Base-by-base conservation (phyloP, 1,140 invertebrate genomes). In the Venturia canescens region DNA sequence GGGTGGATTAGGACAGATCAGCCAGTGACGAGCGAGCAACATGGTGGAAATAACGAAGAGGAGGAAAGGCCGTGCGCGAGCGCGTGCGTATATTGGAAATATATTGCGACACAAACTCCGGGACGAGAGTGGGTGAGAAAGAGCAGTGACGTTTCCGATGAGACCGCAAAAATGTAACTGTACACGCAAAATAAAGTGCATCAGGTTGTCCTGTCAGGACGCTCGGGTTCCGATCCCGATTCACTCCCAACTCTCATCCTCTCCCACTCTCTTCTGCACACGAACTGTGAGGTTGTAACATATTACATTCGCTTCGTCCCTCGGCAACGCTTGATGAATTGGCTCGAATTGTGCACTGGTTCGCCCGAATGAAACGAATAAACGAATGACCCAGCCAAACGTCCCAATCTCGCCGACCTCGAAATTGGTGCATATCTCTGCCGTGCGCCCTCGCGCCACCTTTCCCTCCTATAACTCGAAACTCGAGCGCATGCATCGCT, bases 131-230 rank as follows among this genome's bases (percentile, higher is more conserved):
- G 60, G 60, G 27, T 63, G 60, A 63, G 9, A 23, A 27, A 63
- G 60, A 63, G 60, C n/a, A 27, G 1, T 66, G 60, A 66, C 27
- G 66, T 18, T 31, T 34, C 72, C 78, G 83, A 66, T 60, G 31
- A 77, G 57, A 87, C 89, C 88, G 81, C 88, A 89, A 89, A 89
- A 89, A 89, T 89, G 85, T 88, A 87, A 87, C 85, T 87, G 83
- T 84, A 84, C 81, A 83, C 83, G 84, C 50, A 50, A 80, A 48
- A 78, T 81, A 80, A 60, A 50, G 81, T 69, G 80, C 78, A 79
- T 84, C 78, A 79, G 78, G 80, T 78, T 79, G 79, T 75, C 48
- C 21, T 44, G 44, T 60, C 23, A 13, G n/a, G 21, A 0, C n/a
- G 16, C 53, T n/a, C 34, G 13, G 50, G 26, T 48, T 21, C 34